These are phyloP conservation scores for Pelodytes ibericus DNA, from an alignment of 2,797 vertebrate species.

Conservation along the genomic window DNA sequence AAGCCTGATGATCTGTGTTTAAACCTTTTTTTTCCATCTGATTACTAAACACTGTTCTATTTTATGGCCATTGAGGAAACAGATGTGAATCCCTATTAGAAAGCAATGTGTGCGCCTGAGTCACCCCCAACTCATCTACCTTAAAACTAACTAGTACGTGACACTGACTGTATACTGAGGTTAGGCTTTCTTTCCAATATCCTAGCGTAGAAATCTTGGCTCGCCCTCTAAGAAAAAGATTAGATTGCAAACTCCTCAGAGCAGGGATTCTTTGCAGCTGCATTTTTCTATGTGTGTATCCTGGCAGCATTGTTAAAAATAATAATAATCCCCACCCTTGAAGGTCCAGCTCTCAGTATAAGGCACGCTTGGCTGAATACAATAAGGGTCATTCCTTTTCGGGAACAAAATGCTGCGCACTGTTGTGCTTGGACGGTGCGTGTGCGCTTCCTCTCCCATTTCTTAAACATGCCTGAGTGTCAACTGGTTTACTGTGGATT, in stretches of 20 bases:
- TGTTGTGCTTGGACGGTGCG: constrained; percentile 47
- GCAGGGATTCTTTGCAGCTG: constrained; percentile 28
- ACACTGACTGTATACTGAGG: too few species aligned
- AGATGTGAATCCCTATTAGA: too few species aligned
- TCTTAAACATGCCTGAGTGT: not conserved
- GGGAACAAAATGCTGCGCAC: constrained; percentile 1
- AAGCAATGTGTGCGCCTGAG: too few species aligned
- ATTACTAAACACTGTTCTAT: too few species aligned
- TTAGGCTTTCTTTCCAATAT: constrained; percentile 11
- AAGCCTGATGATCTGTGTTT: too few species aligned
- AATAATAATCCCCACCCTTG: constrained; percentile 37
- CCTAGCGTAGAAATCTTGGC: constrained; percentile 31
- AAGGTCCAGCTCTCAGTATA: constrained; percentile 34
- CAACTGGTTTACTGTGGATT: constrained; percentile 1
- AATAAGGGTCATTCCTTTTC: constrained; percentile 20
- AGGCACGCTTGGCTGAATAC: constrained; percentile 31
- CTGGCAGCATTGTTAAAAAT: constrained; percentile 39
- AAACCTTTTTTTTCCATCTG: too few species aligned
- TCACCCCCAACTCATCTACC: too few species aligned
- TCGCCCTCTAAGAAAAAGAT: constrained; percentile 22
- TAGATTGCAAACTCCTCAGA: constrained; percentile 35
- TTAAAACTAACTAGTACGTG: too few species aligned
- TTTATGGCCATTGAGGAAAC: too few species aligned
- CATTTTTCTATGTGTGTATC: constrained; percentile 44
- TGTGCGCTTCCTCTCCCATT: constrained; percentile 18